phyloP scores from a whole-genome alignment of 2,888 invertebrate species.

The Eledone cirrhosa region DNA sequence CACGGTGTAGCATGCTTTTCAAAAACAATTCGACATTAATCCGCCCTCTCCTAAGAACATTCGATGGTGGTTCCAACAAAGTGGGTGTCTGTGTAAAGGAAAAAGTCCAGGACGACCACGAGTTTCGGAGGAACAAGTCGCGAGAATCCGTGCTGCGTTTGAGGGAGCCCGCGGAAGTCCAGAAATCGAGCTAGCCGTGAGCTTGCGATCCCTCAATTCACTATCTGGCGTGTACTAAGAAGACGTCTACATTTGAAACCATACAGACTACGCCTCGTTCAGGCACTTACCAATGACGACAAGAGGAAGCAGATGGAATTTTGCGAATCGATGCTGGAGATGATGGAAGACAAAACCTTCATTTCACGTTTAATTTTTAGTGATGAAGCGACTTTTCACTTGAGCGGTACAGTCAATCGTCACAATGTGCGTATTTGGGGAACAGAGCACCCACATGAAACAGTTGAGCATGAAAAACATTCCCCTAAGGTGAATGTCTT shows the following conservation, averaged over 20 bases:
- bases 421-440: slow-evolving; percentile 22
- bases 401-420: slow-evolving; percentile 15
- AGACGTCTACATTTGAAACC: background rate
- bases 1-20: no score
- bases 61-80: no score
- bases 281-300: slow-evolving; percentile 12
- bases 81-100: no score
- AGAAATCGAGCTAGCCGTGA: background rate
- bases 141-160: background rate
- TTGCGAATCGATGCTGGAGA: background rate
- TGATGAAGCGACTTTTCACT: slow-evolving; percentile 20
- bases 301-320: slow-evolving; percentile 14
- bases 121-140: no score
- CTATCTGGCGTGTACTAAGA: slow-evolving; percentile 7
- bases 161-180: background rate
- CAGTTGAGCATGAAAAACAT: slow-evolving; percentile 8
- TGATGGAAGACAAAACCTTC: background rate
- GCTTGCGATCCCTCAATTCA: slow-evolving; percentile 18
- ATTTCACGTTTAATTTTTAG: slow-evolving; percentile 19
- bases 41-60: no score
- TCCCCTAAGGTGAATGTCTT: no score
- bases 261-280: slow-evolving; percentile 13
- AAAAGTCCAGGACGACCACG: no score
- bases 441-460: slow-evolving; percentile 3
- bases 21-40: no score